These are phyloP conservation scores for Sclerurus mexicanus DNA, from an alignment of 2,113 vertebrate species.

Conservation along the genomic window DNA sequence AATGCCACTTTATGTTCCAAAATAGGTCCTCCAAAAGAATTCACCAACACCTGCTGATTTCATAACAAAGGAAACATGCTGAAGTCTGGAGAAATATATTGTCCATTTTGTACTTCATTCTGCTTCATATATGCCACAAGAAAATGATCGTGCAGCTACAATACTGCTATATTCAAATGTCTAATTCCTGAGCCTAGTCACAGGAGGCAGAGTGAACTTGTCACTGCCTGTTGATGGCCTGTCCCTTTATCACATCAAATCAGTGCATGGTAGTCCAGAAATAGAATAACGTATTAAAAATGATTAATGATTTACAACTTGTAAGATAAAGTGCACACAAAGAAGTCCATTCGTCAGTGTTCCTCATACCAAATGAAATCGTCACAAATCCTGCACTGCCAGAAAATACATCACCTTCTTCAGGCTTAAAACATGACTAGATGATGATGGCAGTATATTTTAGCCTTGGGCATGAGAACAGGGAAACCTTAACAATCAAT, in stretches of 20 bases:
- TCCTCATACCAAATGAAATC: not conserved
- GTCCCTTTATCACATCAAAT: not conserved
- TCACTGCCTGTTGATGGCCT: not conserved
- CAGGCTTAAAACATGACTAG: not conserved
- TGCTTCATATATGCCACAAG: not conserved
- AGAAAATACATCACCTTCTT: not conserved
- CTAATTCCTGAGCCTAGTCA: not conserved
- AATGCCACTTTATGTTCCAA: not conserved
- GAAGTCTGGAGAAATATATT: not conserved
- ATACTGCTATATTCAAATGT: fast-evolving
- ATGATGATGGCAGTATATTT: not conserved
- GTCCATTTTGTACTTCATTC: not conserved
- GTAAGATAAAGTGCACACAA: not conserved
- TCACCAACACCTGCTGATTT: not conserved
- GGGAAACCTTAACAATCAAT: not conserved
- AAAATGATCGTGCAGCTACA: not conserved
- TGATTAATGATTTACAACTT: not conserved
- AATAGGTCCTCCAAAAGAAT: not conserved
- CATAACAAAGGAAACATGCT: not conserved
- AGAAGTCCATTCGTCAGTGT: not conserved
- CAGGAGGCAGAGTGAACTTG: not conserved
- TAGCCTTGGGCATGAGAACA: not conserved
- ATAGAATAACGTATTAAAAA: not conserved
- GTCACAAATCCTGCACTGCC: not conserved
- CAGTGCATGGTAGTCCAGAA: not conserved